Evolutionary conservation across 2,888 invertebrate species (phyloP).

Genomic region (Pseudococcus viburni): DNA sequence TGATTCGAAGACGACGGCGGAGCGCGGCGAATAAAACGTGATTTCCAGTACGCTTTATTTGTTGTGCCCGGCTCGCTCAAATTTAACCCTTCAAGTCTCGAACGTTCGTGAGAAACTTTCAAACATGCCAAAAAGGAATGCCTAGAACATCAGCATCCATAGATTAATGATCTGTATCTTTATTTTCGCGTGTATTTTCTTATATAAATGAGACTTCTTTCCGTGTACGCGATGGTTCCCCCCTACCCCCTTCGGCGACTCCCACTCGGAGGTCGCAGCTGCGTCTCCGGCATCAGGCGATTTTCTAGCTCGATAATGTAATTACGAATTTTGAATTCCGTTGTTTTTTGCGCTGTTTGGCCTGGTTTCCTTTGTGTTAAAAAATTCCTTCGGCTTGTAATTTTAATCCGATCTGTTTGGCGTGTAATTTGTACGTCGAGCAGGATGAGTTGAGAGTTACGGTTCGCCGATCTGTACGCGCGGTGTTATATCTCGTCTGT

Average conservation of each 20-base stretch:
- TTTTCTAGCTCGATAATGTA: conserved; percentile 30
- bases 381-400: conserved; percentile 2
- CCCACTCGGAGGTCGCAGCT: neutral
- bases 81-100: neutral
- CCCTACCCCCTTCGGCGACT: neutral
- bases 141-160: conserved; percentile 21
- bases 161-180: conserved; percentile 49
- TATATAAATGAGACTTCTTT: conserved; percentile 42
- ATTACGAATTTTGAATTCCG: conserved; percentile 31
- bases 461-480: neutral
- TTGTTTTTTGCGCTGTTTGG: neutral
- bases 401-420: neutral
- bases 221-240: neutral
- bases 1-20: neutral
- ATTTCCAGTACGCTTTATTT: conserved; percentile 15
- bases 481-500: neutral
- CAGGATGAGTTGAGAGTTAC: neutral
- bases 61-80: neutral
- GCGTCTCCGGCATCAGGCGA: neutral
- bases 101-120: conserved; percentile 46
- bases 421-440: neutral
- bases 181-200: conserved; percentile 44
- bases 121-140: conserved; percentile 58
- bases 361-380: neutral
- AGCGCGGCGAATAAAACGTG: neutral